These are phyloP conservation scores for Noctua comes DNA, from an alignment of 2,888 invertebrate genomes.

Conservation along the genomic window DNA sequence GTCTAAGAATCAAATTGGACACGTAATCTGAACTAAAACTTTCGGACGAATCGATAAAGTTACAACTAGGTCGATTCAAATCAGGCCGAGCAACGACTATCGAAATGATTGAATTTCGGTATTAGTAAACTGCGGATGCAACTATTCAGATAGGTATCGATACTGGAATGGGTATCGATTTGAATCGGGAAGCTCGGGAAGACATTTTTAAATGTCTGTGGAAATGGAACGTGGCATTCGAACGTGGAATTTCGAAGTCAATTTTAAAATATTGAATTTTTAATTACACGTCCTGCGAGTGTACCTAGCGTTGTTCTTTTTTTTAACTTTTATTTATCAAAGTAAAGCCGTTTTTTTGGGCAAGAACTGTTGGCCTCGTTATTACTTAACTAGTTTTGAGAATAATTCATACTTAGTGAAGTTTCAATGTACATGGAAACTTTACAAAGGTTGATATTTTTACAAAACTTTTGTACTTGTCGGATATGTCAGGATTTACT, in stretches of 20 bases:
- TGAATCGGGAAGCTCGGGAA: slow-evolving; percentile 31
- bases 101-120: slow-evolving; percentile 53
- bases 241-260: neutral
- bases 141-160: slow-evolving; percentile 43
- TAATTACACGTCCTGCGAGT: neutral
- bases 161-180: slow-evolving; percentile 48
- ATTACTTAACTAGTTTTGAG: neutral
- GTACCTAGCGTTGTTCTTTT: neutral
- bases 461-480: neutral
- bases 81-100: slow-evolving; percentile 11
- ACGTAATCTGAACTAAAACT: slow-evolving; percentile 4
- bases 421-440: neutral
- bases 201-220: slow-evolving; percentile 37
- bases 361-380: neutral
- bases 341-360: neutral
- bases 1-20: neutral
- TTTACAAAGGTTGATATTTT: neutral
- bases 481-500: no score
- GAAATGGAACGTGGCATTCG: slow-evolving; percentile 14
- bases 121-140: slow-evolving; percentile 52
- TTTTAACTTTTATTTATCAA: neutral
- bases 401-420: no score
- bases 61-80: slow-evolving; percentile 47
- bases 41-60: slow-evolving; percentile 22
- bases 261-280: slow-evolving; percentile 26